Percentiles rank a stretch among this genome's conserved stretches.
These are phyloP conservation scores for Meandrusa payeni DNA, from an alignment of 2,888 invertebrate genomes.

Conservation along the genomic window DNA sequence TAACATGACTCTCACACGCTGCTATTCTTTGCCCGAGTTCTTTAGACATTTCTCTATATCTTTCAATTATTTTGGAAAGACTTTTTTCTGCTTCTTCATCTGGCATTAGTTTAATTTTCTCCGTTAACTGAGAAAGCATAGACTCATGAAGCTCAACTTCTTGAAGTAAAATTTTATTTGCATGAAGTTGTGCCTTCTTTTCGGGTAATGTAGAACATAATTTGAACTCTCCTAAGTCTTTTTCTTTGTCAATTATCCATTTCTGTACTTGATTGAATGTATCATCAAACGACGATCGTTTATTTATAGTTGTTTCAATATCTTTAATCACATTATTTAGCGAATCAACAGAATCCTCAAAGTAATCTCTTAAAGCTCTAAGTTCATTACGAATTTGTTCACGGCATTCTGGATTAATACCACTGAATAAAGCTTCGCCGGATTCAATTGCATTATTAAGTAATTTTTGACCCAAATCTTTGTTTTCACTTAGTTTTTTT, in stretches of 20 bases:
- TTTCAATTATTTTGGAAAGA: slow-evolving; percentile 86
- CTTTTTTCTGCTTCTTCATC: slow-evolving; percentile 90
- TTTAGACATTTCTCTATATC: slow-evolving; percentile 85
- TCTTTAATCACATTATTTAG: slow-evolving; percentile 92
- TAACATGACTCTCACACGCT: slow-evolving; percentile 85
- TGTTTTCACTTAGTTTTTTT: slow-evolving; percentile 85
- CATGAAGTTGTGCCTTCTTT: slow-evolving; percentile 92
- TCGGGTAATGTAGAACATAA: slow-evolving; percentile 91
- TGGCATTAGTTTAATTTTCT: slow-evolving; percentile 88
- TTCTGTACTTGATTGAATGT: slow-evolving; percentile 92
- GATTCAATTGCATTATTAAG: slow-evolving; percentile 91
- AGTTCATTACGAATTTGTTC: slow-evolving; percentile 92
- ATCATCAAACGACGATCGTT: slow-evolving; percentile 95
- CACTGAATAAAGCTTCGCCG: slow-evolving; percentile 93
- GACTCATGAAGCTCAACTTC: slow-evolving; percentile 93
- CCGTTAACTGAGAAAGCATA: slow-evolving; percentile 90
- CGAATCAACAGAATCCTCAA: slow-evolving; percentile 91
- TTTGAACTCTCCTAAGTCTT: slow-evolving; percentile 85
- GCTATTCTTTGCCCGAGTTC: slow-evolving; percentile 85
- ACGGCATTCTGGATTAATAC: slow-evolving; percentile 92
- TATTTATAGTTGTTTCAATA: slow-evolving; percentile 93
- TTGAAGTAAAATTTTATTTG: slow-evolving; percentile 89
- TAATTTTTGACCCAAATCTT: slow-evolving; percentile 89
- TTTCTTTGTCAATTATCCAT: slow-evolving; percentile 91
- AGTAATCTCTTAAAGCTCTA: slow-evolving; percentile 88